Evolutionary conservation across 2,797 vertebrate genomes (phyloP).

Genomic region (Triplophysa bombifrons): DNA sequence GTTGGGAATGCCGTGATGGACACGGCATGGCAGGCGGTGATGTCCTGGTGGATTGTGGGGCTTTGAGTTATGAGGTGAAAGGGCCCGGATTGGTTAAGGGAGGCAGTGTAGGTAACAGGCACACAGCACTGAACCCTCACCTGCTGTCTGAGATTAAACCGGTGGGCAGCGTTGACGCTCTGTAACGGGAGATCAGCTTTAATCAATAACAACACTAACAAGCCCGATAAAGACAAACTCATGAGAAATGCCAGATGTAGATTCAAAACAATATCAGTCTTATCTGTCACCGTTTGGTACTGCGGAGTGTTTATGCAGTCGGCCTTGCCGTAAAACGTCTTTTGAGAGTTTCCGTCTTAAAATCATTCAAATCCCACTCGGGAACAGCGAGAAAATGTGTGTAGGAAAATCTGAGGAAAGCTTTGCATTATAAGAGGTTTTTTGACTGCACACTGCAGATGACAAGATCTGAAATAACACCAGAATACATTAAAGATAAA

Average conservation of each 20-base stretch:
- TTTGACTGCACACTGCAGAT: not conserved
- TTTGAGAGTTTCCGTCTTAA: not conserved
- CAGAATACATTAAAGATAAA: not conserved
- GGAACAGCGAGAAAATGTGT: slow-evolving; percentile 2
- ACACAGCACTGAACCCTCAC: slow-evolving; percentile 64
- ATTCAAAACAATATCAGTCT: slow-evolving; percentile 8
- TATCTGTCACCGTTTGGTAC: slow-evolving; percentile 1
- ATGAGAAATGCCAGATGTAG: slow-evolving; percentile 22
- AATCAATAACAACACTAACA: slow-evolving; percentile 50
- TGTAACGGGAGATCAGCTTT: slow-evolving; percentile 65
- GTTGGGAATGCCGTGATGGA: slow-evolving; percentile 56
- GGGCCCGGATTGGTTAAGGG: slow-evolving; percentile 52
- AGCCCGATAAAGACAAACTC: slow-evolving; percentile 10
- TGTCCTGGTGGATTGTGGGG: slow-evolving; percentile 45
- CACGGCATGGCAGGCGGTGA: slow-evolving; percentile 53
- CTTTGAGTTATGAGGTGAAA: slow-evolving; percentile 57
- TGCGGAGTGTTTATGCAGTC: not conserved
- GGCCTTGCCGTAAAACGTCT: not conserved
- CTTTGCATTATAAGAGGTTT: not conserved
- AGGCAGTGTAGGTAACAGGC: slow-evolving; percentile 52
- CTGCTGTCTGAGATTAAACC: slow-evolving; percentile 82
- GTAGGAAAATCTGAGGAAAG: not conserved
- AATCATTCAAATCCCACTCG: slow-evolving; percentile 8
- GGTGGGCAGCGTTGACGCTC: slow-evolving; percentile 74
- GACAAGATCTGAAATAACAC: not conserved